These are phyloP conservation scores for Butorides virescens DNA, from an alignment of 2,113 vertebrate genomes.

Conservation along the genomic window DNA sequence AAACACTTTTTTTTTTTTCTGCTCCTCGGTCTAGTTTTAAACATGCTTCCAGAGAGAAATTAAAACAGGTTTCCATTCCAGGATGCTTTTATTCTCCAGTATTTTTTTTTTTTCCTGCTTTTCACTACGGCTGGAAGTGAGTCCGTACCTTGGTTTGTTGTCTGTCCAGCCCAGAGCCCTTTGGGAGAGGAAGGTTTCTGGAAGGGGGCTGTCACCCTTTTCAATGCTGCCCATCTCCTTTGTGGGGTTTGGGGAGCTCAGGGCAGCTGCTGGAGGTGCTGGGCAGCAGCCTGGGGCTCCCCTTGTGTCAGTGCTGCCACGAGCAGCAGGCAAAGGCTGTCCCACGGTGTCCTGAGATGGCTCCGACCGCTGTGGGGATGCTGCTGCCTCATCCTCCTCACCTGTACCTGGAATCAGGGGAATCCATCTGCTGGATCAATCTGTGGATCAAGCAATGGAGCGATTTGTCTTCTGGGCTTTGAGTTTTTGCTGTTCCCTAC, in stretches of 20 bases:
- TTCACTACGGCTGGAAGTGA: background rate
- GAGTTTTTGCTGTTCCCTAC: background rate
- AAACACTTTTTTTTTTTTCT: background rate
- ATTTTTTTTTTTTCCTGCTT: background rate
- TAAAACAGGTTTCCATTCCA: background rate
- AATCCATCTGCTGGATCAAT: background rate
- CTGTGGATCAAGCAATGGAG: background rate
- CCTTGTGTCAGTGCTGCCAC: accelerated
- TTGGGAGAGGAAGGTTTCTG: background rate
- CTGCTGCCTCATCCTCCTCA: background rate
- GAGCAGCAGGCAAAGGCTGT: accelerated
- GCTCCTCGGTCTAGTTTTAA: background rate
- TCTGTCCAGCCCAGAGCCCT: background rate
- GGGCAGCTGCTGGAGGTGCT: background rate
- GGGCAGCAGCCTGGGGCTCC: background rate
- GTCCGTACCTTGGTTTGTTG: background rate
- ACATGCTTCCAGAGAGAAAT: background rate
- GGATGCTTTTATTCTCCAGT: background rate
- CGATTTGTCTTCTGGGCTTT: background rate
- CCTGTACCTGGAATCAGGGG: background rate
- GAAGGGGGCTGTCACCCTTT: background rate
- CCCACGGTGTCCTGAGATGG: accelerated
- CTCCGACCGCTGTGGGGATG: background rate
- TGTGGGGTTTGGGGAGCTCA: accelerated
- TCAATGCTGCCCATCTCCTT: background rate